Base-by-base conservation (phyloP, 2,888 invertebrate species). In the Drosophila nr. perissopoda region DNA sequence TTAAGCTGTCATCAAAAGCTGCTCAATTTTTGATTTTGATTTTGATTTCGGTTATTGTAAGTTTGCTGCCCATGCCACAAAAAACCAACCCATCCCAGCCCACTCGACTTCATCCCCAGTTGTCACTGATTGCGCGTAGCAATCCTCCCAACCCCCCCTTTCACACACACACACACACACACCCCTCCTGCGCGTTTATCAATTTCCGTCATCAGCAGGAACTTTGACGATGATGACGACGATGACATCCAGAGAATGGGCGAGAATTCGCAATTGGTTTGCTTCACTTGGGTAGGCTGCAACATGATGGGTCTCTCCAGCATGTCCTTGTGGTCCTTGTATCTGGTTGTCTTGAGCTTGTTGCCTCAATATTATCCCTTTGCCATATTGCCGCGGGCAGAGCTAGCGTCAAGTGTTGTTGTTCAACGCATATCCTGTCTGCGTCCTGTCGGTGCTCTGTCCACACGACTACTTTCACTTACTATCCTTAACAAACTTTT, bases 1-100 rank as follows among this genome's bases (percentile, higher is more conserved):
- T 90, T 78, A 82, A 87, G 87, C 87, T 89, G 90, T 89, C 87
- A 87, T 90, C 90, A 86, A 89, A 90, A 87, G 90, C 89, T 87
- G 87, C 87, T 90, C 89, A 90, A 82, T 84, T 90, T 87, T 89
- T 90, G 90, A 90, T 90, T 87, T 87, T 73, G 84, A 86, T 86
- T 87, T 86, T 85, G 77, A 87, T 90, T 87, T 83, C 76, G 76
- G 80, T 80, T 76, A 84, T 84, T 84, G 85, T 77, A 61, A 64
- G 79, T 67, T 67, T 49, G 49, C 7, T 16, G 18, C 52, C 57
- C 51, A 6, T 13, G 3, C 21, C 51, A 45, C 18, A 16, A 10
- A 2, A 10, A 49, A 31, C 8, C 18, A 34, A 49, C 54, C 16
- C 40, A 18, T 2, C 6, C 27, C 8, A 45, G 16, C 34, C 42